These are phyloP conservation scores for Cherax quadricarinatus DNA, from an alignment of 1,140 invertebrate species.

Conservation along the genomic window DNA sequence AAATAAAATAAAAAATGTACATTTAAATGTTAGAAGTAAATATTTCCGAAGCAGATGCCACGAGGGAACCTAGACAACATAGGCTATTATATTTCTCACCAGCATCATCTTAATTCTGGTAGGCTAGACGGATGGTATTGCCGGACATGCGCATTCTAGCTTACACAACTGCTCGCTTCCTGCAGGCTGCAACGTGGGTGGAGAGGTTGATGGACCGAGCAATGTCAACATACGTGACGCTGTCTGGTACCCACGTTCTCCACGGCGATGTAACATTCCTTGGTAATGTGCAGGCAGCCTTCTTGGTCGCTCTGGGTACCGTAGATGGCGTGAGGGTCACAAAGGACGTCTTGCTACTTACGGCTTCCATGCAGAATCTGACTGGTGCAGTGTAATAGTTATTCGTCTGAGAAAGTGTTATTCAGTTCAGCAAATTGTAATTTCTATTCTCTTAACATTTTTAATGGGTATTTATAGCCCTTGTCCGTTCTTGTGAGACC, in stretches of 20 bases:
- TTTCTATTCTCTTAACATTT: too few species aligned
- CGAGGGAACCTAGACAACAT: too few species aligned
- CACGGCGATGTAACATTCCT: not conserved
- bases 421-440: too few species aligned
- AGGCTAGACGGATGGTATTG: too few species aligned
- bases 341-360: not conserved
- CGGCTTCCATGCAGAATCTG: not conserved
- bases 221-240: slow-evolving; percentile 2
- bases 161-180: not conserved
- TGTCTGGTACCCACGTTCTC: not conserved
- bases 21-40: too few species aligned
- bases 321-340: not conserved
- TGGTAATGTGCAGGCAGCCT: not conserved
- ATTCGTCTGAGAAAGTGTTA: too few species aligned
- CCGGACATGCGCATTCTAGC: not conserved
- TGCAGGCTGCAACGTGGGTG: not conserved
- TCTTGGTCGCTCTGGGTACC: not conserved
- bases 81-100: too few species aligned
- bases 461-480: too few species aligned
- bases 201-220: not conserved
- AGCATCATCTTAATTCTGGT: too few species aligned
- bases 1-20: too few species aligned
- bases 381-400: not conserved
- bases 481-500: too few species aligned
- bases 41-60: too few species aligned